These are phyloP conservation scores for cattle (Bos taurus) DNA, from an alignment of 2,113 vertebrate genomes.

Conservation along the genomic window DNA sequence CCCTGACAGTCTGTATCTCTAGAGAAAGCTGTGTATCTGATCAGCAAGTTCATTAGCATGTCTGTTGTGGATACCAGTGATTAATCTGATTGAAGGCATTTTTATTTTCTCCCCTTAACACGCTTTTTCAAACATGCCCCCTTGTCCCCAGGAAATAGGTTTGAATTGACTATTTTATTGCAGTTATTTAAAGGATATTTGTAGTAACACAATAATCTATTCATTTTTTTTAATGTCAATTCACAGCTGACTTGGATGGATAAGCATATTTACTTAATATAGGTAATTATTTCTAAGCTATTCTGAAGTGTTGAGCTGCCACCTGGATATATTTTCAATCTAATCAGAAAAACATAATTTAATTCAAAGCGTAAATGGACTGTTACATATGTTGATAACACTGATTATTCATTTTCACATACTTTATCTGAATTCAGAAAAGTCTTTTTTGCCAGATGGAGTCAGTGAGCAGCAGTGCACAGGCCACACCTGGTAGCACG, in stretches of 20 bases:
- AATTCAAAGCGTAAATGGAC: slow-evolving; percentile 19
- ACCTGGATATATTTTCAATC: slow-evolving; percentile 52
- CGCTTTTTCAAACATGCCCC: neutral
- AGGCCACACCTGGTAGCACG: neutral
- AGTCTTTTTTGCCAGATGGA: neutral
- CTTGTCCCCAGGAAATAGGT: neutral
- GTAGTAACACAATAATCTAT: slow-evolving; percentile 21
- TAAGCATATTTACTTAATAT: slow-evolving; percentile 70
- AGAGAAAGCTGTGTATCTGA: neutral
- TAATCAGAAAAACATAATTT: slow-evolving; percentile 58
- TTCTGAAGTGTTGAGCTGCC: slow-evolving; percentile 30
- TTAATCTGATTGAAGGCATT: slow-evolving; percentile 31
- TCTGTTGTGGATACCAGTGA: neutral
- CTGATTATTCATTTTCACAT: neutral
- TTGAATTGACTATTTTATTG: neutral
- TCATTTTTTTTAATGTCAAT: slow-evolving; percentile 40
- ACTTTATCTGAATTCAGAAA: neutral
- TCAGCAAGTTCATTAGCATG: neutral
- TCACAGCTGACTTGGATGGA: slow-evolving; percentile 57
- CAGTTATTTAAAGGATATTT: slow-evolving; percentile 8
- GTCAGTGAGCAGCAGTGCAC: neutral
- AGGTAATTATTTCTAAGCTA: slow-evolving; percentile 65
- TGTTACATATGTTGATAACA: slow-evolving; percentile 41
- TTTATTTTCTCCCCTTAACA: slow-evolving; percentile 14
- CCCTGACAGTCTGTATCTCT: neutral